Conservation (phyloP, 2,797 vertebrate species). For the Melanotaenia parkinsoni region DNA sequence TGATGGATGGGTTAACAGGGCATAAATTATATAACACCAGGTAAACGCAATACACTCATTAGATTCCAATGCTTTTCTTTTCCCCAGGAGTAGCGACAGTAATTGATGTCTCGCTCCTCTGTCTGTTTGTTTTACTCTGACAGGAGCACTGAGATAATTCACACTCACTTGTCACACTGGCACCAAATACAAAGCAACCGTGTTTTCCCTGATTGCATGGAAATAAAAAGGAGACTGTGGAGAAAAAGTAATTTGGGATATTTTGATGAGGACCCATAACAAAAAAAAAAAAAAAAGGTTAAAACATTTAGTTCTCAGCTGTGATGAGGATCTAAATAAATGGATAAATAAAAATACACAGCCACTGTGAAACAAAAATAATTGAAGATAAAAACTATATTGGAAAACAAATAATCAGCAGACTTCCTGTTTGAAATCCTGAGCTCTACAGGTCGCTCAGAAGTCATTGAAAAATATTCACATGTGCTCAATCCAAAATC, state of each 20-base stretch:
- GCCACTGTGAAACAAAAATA: neutral
- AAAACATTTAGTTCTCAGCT: conserved; percentile 12
- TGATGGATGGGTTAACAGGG: conserved; percentile 79
- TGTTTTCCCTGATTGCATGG: conserved; percentile 38
- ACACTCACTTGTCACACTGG: conserved; percentile 70
- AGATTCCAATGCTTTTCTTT: conserved; percentile 78
- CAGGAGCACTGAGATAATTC: conserved; percentile 70
- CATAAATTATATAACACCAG: conserved; percentile 79
- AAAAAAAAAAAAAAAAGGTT: conserved; percentile 24
- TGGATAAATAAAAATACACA: neutral
- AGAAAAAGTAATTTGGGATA: conserved; percentile 40
- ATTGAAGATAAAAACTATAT: conserved; percentile 15
- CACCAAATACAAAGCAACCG: conserved; percentile 65
- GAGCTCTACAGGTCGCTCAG: conserved; percentile 33
- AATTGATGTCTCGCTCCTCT: conserved; percentile 79
- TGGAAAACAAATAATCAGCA: conserved; percentile 24
- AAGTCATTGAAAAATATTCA: conserved; percentile 44
- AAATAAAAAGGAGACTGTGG: conserved; percentile 41
- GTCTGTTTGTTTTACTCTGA: conserved; percentile 75
- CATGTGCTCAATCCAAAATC: conserved; percentile 54
- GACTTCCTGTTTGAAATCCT: conserved; percentile 57
- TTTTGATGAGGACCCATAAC: conserved; percentile 11
- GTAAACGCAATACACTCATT: conserved; percentile 79
- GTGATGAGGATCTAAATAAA: conserved; percentile 1
- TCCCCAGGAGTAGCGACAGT: conserved; percentile 73